Conservation (phyloP, 1,140 invertebrate species). For the Cyphomyrmex costatus region DNA sequence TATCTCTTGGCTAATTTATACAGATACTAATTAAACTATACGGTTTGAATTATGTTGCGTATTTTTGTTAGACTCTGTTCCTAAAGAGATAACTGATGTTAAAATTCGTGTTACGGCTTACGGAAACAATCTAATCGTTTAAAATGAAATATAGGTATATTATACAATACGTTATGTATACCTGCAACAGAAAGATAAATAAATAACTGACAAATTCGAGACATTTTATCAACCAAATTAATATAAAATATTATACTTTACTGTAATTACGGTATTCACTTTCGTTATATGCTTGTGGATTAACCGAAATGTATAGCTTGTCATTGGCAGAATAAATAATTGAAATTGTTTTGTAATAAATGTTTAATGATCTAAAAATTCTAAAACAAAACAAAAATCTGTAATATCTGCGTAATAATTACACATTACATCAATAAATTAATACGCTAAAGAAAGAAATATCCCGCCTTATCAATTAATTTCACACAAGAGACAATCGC, state of each 20-base stretch:
- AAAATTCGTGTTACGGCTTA: no score
- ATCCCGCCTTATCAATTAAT: neutral
- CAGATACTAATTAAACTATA: constrained; percentile 4
- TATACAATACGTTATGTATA: neutral
- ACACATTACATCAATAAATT: neutral
- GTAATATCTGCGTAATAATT: neutral
- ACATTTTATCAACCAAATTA: neutral
- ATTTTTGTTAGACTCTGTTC: neutral
- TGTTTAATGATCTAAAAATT: no score
- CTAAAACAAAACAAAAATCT: no score
- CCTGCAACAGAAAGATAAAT: neutral
- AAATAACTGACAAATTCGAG: neutral
- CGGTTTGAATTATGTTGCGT: neutral
- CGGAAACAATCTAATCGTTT: neutral
- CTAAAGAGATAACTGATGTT: no score
- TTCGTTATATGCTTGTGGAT: no score
- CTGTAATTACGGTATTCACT: neutral
- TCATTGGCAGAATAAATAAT: no score
- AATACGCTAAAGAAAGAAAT: neutral
- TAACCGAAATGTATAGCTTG: no score
- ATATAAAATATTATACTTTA: neutral
- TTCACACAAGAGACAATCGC: neutral
- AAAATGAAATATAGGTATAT: neutral
- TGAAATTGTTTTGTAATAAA: no score
- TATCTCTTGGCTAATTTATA: neutral